Base-by-base conservation (phyloP, 2,888 invertebrate genomes). In the Watsonalla binaria region DNA sequence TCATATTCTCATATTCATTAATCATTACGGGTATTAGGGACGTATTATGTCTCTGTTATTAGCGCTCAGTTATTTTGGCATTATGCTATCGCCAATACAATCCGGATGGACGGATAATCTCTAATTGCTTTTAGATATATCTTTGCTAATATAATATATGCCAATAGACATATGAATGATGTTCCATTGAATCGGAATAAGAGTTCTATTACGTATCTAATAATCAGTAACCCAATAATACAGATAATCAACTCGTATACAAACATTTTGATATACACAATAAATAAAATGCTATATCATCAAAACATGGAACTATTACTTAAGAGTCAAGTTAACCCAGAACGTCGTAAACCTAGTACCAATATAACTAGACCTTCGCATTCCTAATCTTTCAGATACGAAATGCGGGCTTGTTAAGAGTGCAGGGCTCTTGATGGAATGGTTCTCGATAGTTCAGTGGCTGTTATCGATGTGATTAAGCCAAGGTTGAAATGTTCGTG, bases 401-500 rank as follows among this genome's bases (percentile, higher is more conserved):
- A 56, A 33, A 53, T 53, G 60, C 54, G 53, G 34, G 39, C 9
- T 8, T 4, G 52, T 52, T 58, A 52, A 47, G 42, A 45, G 47
- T 53, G 52, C 47, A 54, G 52, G 37, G 61, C 46, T 63, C 62
- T 49, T 50, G 13, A 39, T 63, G 53, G 11, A 33, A 54, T 68
- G 69, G 72, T 53, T 52, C 58, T 59, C 62, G 59, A 61, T 65
- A 66, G 65, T 65, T 63, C 61, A 66, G 63, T 68, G 62, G 70
- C 59, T 70, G 72, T 72, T 77, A 78, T 77, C 75, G 70, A 54
- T 58, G 66, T 66, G 74, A 72, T 74, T 70, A 67, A 74, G 68
- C 66, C 74, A 76, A 77, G 76, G 76, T 66, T 69, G 56, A 48
- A 51, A 54, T 64, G 74, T 70, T 72, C 76, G 76, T 79, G 80